Percentiles rank a stretch among this genome's conserved stretches.
These are phyloP conservation scores for Clitarchus hookeri DNA, from an alignment of 2,888 invertebrate species.

Conservation along the genomic window DNA sequence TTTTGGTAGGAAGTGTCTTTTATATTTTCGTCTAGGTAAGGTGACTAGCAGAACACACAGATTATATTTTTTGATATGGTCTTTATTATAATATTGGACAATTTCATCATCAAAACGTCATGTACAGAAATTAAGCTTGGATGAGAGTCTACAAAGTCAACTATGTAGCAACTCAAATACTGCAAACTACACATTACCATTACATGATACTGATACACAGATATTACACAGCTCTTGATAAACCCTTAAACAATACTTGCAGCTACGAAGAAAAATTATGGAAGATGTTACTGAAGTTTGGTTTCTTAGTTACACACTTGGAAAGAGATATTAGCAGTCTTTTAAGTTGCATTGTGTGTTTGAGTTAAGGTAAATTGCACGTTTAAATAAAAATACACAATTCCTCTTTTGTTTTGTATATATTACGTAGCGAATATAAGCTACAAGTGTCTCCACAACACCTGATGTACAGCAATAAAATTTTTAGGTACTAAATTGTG, in stretches of 20 bases:
- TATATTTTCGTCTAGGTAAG: background rate
- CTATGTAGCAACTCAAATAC: background rate
- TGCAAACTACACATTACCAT: background rate
- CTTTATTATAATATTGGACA: slow-evolving; percentile 8
- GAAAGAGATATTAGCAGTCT: background rate
- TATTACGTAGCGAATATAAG: background rate
- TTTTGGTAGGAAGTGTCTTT: too few relatives aligned
- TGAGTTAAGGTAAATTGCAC: background rate
- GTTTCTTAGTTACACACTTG: background rate
- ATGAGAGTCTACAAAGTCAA: background rate
- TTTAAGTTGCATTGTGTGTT: background rate
- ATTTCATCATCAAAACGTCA: background rate
- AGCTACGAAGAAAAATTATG: background rate
- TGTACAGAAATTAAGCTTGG: slow-evolving; percentile 8
- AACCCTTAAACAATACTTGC: background rate
- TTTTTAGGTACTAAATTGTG: too few relatives aligned
- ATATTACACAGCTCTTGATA: background rate
- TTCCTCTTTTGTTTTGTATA: background rate
- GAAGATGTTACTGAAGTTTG: background rate
- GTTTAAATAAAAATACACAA: background rate
- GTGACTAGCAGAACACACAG: background rate
- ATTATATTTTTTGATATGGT: background rate
- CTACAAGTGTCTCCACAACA: background rate
- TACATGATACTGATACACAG: background rate
- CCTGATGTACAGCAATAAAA: background rate